Percentiles rank a stretch among this genome's conserved stretches.
Evolutionary conservation across 2,888 invertebrate species (phyloP).

Genomic region (Camponotus fellah): DNA sequence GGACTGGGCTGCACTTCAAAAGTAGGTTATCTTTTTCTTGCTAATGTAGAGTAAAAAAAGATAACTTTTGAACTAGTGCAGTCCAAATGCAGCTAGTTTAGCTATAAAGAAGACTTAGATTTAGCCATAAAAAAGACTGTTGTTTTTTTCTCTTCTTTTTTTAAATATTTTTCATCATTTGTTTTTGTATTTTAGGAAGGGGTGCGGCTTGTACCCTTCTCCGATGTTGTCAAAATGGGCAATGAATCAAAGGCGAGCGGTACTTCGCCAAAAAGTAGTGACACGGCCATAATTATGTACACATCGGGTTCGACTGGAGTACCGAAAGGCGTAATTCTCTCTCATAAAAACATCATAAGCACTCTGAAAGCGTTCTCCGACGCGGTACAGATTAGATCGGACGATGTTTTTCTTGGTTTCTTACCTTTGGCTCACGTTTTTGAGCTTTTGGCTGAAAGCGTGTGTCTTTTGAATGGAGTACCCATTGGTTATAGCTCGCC

Average conservation of each 20-base stretch:
- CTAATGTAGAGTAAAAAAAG: no score
- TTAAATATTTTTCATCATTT: not conserved
- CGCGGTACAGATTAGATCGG: conserved; percentile 90
- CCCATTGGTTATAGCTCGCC: conserved; percentile 99
- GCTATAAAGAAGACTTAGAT: no score
- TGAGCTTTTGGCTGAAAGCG: conserved; percentile 96
- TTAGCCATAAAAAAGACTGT: not conserved
- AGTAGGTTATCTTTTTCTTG: no score
- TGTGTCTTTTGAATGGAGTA: conserved; percentile 94
- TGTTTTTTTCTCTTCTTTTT: not conserved
- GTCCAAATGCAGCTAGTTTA: no score
- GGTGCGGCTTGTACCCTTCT: conserved; percentile 92
- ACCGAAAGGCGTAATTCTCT: conserved; percentile 95
- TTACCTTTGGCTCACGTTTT: conserved; percentile 99
- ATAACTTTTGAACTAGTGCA: no score
- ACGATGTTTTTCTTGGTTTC: conserved; percentile 97
- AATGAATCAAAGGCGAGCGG: conserved; percentile 78
- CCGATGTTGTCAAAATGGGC: conserved; percentile 90
- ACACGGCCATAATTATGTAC: conserved; percentile 99
- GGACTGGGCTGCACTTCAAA: no score
- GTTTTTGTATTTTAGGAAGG: conserved; percentile 85
- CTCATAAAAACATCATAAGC: conserved; percentile 93
- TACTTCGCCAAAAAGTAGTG: conserved; percentile 90
- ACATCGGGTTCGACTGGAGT: conserved; percentile 99
- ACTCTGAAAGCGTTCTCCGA: conserved; percentile 94